Base-by-base conservation (phyloP, 1,140 invertebrate genomes). In the Lasioglossum baleicum region DNA sequence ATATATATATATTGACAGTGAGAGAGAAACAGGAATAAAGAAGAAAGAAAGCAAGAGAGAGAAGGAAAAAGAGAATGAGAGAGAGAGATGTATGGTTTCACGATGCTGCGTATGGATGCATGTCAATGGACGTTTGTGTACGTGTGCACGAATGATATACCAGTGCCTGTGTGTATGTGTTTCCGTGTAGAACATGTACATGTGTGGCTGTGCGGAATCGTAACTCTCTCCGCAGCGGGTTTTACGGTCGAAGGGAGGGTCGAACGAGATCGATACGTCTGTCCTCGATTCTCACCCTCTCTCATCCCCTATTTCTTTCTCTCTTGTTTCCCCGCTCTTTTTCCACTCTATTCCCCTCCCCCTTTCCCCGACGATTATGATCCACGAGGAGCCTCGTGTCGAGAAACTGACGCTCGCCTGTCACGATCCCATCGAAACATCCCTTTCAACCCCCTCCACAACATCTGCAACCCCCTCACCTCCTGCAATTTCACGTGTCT, bases 251-350 rank as follows among this genome's bases (percentile, higher is more conserved):
- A 76, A 80, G 71, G 72, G 68, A 76, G 64, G 82, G 64, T 76
- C 83, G 83, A 84, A 85, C 58, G 74, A 78, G 83, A 85, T 84
- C 83, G 83, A 84, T 84, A 81, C 74, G 70, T 77, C 66, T 67
- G 68, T 63, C 64, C 83, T 77, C 78, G 80, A 73, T 81, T 81
- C 80, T 40, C n/a, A 15, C n/a, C 40, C 31, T 11, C 60, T 17
- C 71, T 42, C 15, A 13, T 26, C 1, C 3, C 31, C 51, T 15
- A 13, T n/a, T n/a, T 60, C 48, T 48, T n/a, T 56, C 31, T 35
- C 17, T 56, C 40, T 15, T 58, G 7, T 68, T 66, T 72, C 48
- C 5, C 13, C 10, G 44, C 11, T 11, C 40, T 31, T 56, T 61
- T 65, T 66, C 8, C 20, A 40, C 11, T 2, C 51, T 48, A 31